Conservation (phyloP, 2,888 invertebrate genomes). For the Drosophila nigricruria region DNA sequence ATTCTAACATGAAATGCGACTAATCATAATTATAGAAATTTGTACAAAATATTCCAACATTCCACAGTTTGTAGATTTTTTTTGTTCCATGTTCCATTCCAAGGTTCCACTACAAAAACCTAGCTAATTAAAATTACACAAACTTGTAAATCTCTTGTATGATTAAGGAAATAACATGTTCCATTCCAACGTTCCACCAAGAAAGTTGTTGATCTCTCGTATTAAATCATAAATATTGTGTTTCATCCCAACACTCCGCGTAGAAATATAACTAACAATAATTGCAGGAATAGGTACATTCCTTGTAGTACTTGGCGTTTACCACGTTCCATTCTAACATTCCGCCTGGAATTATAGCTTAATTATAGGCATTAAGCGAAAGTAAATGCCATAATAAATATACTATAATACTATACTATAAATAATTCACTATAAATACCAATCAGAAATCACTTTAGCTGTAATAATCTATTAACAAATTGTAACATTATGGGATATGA, state of each 20-base stretch:
- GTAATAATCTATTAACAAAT: background rate
- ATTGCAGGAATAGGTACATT: no score
- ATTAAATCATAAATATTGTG: background rate
- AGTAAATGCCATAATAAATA: background rate
- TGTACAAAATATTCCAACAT: no score
- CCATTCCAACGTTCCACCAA: background rate
- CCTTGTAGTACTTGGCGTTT: background rate
- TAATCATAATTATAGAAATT: no score
- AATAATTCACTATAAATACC: background rate
- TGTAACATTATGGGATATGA: background rate
- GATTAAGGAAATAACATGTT: background rate
- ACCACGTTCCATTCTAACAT: background rate
- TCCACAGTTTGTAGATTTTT: no score
- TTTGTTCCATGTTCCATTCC: slow-evolving; percentile 6
- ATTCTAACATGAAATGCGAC: no score
- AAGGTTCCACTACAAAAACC: background rate
- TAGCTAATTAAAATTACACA: background rate
- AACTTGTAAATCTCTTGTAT: background rate
- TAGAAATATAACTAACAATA: background rate
- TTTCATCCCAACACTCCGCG: background rate
- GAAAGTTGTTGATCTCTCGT: background rate
- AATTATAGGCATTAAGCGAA: background rate
- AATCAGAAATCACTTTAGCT: background rate
- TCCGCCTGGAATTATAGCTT: background rate
- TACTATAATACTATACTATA: background rate